Percentiles rank a stretch among this genome's conserved stretches.
These are phyloP conservation scores for Monodelphis domestica DNA, from an alignment of 2,797 vertebrate genomes.

Conservation along the genomic window DNA sequence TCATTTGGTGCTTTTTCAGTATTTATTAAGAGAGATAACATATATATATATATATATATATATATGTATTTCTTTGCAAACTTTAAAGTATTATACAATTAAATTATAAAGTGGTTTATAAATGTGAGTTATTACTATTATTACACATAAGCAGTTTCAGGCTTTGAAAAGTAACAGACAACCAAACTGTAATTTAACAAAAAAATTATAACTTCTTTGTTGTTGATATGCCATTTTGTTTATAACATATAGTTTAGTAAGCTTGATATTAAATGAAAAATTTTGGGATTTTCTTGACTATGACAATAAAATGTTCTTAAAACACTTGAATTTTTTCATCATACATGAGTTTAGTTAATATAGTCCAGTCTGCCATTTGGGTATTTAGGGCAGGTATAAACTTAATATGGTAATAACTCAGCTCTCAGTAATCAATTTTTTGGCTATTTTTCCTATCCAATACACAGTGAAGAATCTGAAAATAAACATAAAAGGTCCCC, in stretches of 20 bases:
- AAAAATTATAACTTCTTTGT: not conserved
- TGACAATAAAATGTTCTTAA: not conserved
- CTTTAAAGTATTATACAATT: no score
- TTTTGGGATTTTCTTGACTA: not conserved
- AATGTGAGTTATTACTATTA: not conserved
- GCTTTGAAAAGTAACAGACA: not conserved
- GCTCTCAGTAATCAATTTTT: not conserved
- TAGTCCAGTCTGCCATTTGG: not conserved
- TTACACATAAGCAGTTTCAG: not conserved
- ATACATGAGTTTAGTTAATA: not conserved
- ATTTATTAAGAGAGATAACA: not conserved
- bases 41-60: no score
- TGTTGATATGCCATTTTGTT: not conserved
- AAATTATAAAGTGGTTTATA: not conserved
- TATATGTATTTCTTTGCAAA: not conserved
- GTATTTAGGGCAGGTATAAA: not conserved
- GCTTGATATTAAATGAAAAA: not conserved
- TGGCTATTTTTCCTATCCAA: not conserved
- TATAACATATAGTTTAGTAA: not conserved
- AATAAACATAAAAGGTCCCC: not conserved
- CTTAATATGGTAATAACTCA: not conserved
- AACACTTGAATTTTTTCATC: not conserved
- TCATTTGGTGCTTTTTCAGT: not conserved
- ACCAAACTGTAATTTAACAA: not conserved
- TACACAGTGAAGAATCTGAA: not conserved